Evolutionary conservation across 2,888 invertebrate species (phyloP), one percentile per base, ranked within the genome.

Genomic region (Aricia artaxerxes): DNA sequence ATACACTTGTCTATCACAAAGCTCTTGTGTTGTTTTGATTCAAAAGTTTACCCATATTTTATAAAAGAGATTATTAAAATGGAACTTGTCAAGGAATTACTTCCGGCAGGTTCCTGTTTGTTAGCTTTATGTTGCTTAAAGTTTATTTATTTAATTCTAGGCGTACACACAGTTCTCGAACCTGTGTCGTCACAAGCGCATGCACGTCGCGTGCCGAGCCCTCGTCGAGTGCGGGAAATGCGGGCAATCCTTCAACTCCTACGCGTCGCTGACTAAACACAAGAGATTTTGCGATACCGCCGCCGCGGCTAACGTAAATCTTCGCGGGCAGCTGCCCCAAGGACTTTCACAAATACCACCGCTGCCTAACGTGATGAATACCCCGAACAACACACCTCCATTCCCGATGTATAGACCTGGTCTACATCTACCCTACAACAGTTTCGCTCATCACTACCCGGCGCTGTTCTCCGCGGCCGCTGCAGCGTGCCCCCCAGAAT

Each of bases 91-190:
- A 40, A 5, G 40, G 40, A 40, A 40, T 40, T 40, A 38, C 3
- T 38, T 40, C 5, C 9, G 49, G 9, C 11, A 11, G 9, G 3
- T 44, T 7, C 7, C 40, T 53, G 53, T 53, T 40, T 61, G 1
- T n/a, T 2, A 5, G 35, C 1, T 11, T 13, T 72, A 3, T 72
- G 2, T 72, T 2, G 1, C 24, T 44, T 24, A 69, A 4, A 69
- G 2, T 35, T 35, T 77, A 80, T 83, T 82, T 83, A 81, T 85
- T 85, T 85, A 79, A 82, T 95, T 95, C 40, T 95, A 96, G 96
- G 97, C 99, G 11, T 99, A 99, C 95, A 99, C 99, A 3, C 99
- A 99, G 94, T 99, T 99, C 92, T 99, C 99, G 64, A 99, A 99
- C 91, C 95, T 99, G 87, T 99, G 99, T 89, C 97, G 99, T n/a